A percentile compares a stretch with the other conserved stretches of the same genome.
Conservation (phyloP, 2,888 invertebrate species). For the Melangyna quadrimaculata region DNA sequence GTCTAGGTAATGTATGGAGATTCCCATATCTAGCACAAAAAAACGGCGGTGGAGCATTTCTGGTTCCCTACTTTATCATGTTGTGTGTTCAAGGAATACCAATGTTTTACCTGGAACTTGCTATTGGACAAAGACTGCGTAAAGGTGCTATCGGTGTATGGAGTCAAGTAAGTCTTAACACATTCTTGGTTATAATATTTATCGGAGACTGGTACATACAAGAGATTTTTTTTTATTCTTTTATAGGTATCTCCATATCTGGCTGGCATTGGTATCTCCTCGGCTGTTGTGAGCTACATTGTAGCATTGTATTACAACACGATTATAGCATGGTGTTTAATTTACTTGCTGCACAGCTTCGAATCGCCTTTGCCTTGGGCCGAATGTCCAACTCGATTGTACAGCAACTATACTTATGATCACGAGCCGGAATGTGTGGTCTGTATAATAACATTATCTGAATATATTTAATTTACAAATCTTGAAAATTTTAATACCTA, state of each 20-base stretch:
- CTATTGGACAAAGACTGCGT: slow-evolving; percentile 95
- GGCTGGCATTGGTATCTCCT: slow-evolving; percentile 95
- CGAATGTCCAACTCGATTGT: slow-evolving; percentile 92
- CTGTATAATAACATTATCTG: slow-evolving; percentile 79
- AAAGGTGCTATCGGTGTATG: slow-evolving; percentile 97
- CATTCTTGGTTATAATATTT: background rate
- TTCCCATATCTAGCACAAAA: slow-evolving; percentile 97
- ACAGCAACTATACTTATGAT: slow-evolving; percentile 89
- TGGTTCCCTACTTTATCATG: slow-evolving; percentile 98
- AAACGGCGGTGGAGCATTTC: slow-evolving; percentile 97
- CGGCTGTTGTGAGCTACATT: slow-evolving; percentile 97
- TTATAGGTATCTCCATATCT: slow-evolving; percentile 89
- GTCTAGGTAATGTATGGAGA: slow-evolving; percentile 96
- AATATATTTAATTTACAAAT: background rate
- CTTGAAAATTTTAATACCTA: background rate
- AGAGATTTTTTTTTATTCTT: slow-evolving; percentile 13
- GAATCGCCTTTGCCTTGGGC: slow-evolving; percentile 95
- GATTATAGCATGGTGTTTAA: slow-evolving; percentile 98
- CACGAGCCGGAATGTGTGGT: slow-evolving; percentile 91
- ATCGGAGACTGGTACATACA: background rate
- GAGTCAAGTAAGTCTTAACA: slow-evolving; percentile 85
- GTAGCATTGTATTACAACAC: slow-evolving; percentile 98
- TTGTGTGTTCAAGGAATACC: slow-evolving; percentile 96
- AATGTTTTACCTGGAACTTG: slow-evolving; percentile 96
- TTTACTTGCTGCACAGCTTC: slow-evolving; percentile 96